Base-by-base conservation (phyloP, 2,113 vertebrate species). In the Gallinago paraguaiae region DNA sequence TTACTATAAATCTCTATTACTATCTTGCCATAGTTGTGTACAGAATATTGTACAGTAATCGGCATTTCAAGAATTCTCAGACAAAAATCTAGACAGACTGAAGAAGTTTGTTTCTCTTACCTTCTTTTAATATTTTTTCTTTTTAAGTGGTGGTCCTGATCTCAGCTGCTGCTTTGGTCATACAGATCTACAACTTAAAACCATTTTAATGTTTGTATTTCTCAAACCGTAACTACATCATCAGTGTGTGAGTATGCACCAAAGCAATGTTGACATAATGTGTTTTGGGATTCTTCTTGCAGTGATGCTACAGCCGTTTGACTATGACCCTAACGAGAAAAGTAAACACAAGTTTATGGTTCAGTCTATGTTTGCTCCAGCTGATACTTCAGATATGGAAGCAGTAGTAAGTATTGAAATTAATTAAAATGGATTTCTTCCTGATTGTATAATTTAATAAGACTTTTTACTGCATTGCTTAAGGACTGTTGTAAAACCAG, bases 331-430 rank as follows among this genome's bases (percentile, higher is more conserved):
- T 95, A 99, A 99, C 94, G 99, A 99, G 98, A 99, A 99, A 98
- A 99, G 99, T 98, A 99, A 99, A 98, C 99, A 99, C 98, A 99
- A 99, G 98, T 99, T 99, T 97, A 99, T 99, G 99, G 99, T 99
- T 94, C 99, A 99, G 98, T 99, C 99, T 90, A 97, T 99, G 98
- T 97, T 99, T 97, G 99, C 99, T 70, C 99, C 99, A 64, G 91
- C 98, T 93, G 99, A 99, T 97, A 99, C 99, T 98, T 99, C 99
- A 80, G 99, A 99, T 98, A 99, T 99, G 98, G 99, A 99, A 97
- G 99, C 99, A 95, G 99, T 99, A 98, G 99, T 99, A 98, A 99
- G 99, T 99, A 97, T 95, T 81, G 68, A 92, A 93, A 69, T 48
- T 13, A 35, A 60, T 82, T 88, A 2, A 45, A 65, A 61, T 41